phyloP scores from a whole-genome alignment of 2,113 vertebrate species.

The Amazona guildingii region DNA sequence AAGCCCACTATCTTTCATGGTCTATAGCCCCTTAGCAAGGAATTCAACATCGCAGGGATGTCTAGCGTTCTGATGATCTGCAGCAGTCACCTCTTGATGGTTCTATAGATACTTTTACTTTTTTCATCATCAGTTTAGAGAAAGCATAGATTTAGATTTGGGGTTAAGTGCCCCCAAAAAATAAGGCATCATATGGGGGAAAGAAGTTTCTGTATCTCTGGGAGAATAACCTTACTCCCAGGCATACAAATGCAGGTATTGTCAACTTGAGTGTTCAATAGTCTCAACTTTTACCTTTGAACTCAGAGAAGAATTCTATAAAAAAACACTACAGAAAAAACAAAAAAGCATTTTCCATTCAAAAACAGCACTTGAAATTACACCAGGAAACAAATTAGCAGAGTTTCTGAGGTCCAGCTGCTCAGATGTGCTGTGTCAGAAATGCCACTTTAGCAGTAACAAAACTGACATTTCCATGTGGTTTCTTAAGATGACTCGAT shows the following conservation, averaged over 20 bases:
- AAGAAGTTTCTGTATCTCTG: not conserved
- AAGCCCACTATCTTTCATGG: not conserved
- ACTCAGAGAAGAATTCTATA: not conserved
- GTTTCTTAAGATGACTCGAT: slow-evolving; percentile 10
- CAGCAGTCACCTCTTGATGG: not conserved
- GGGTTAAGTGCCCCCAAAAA: not conserved
- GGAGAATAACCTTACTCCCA: not conserved
- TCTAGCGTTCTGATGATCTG: not conserved
- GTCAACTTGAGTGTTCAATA: not conserved
- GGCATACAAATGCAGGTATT: not conserved
- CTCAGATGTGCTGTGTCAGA: not conserved
- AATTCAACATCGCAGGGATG: accelerated
- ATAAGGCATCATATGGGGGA: not conserved
- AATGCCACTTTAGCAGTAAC: slow-evolving; percentile 15
- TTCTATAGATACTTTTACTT: not conserved
- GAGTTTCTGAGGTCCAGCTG: slow-evolving; percentile 14
- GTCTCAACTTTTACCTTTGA: not conserved
- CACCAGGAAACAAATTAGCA: slow-evolving; percentile 22
- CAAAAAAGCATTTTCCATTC: not conserved
- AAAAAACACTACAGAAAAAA: not conserved
- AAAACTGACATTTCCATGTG: not conserved
- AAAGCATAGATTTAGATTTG: not conserved
- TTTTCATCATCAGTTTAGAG: not conserved
- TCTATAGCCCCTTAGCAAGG: not conserved
- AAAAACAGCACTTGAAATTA: slow-evolving; percentile 17